Base-by-base conservation (phyloP, 2,888 invertebrate genomes). In the Parasteatoda lunata region DNA sequence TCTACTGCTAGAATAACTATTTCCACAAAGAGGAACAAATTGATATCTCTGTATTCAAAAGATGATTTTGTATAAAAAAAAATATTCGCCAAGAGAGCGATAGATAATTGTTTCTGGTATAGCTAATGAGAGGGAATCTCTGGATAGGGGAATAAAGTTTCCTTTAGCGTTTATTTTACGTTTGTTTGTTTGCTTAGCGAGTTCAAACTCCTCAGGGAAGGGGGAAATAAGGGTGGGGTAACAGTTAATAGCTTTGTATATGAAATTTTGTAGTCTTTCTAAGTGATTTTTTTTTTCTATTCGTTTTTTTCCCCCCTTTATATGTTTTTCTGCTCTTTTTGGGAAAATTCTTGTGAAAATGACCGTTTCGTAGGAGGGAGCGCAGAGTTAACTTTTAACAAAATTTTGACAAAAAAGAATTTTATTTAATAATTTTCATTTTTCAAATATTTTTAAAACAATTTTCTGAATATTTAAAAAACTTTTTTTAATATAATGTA, bases 101-200 rank as follows among this genome's bases (percentile, higher is more conserved):
- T 77, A 65, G 13, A 48, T 1, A 3, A 68, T 4, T 48, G 4
- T 71, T 72, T 59, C 15, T 59, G 59, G 79, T 45, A 49, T 8
- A 8, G 64, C 59, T 13, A 13, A 8, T 5, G 48, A 45, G 69
- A 80, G 49, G 66, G n/a, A 30, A 45, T 47, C 70, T 30, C 49
- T 70, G 49, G 80, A 77, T 72, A 77, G 85, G 80, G 65, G 85
- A 66, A 80, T 86, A 86, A 71, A 86, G 77, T 86, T 86, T 86
- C 80, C 72, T 70, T 65, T 59, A 59, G 64, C 76, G 80, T 86
- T 86, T 86, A 86, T 54, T 86, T 81, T 80, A 66, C 76, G 70
- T 59, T 76, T 86, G 80, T 86, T 86, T 86, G 85, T 86, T 86
- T 86, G 85, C 85, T 54, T 59, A 79, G 76, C 80, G 66, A 80